Evolutionary conservation across 2,888 invertebrate species (phyloP).

Genomic region (Drosophila niveifrons): DNA sequence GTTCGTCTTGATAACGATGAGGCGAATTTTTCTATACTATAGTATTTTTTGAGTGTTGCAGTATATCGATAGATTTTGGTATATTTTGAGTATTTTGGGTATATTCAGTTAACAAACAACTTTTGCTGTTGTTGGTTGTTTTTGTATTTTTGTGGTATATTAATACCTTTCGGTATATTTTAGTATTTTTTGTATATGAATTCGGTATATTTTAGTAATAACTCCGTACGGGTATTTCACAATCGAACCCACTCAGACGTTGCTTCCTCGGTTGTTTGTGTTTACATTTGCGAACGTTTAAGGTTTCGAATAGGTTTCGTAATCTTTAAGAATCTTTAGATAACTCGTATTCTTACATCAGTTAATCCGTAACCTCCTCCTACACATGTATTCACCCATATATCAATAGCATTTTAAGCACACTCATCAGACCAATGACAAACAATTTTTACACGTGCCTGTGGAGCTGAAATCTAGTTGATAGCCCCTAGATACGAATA

Average conservation of each 20-base stretch:
- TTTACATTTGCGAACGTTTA: not conserved
- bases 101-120: no score
- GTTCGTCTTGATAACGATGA: slow-evolving; percentile 19
- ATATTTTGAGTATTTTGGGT: no score
- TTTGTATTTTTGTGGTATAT: no score
- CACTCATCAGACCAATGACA: slow-evolving; percentile 58
- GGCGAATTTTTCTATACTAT: slow-evolving; percentile 1
- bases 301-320: not conserved
- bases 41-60: no score
- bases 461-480: slow-evolving; percentile 50
- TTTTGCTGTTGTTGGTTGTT: no score
- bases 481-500: slow-evolving; percentile 24
- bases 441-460: slow-evolving; percentile 60
- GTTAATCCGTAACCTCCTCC: not conserved
- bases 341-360: not conserved
- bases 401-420: slow-evolving; percentile 65
- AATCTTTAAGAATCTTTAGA: not conserved
- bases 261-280: not conserved
- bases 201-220: no score
- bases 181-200: no score
- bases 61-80: no score
- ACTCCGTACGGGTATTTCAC: no score
- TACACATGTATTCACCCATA: slow-evolving; percentile 28
- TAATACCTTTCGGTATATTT: no score
- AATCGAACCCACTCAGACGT: no score